Conservation (phyloP, 2,888 invertebrate species). For the Dione vanillae region DNA sequence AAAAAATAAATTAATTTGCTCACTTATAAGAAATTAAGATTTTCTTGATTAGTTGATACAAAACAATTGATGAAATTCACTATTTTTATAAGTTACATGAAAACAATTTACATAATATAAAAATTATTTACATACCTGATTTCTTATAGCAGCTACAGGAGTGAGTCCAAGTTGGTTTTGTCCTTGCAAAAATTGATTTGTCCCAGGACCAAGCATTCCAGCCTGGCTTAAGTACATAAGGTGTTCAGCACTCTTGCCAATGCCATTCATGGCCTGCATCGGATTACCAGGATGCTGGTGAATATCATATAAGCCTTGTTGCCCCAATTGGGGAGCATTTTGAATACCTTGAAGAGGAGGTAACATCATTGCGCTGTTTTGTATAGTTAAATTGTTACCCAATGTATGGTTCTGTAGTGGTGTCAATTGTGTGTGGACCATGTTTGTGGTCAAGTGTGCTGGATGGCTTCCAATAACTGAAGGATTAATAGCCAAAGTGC, state of each 20-base stretch:
- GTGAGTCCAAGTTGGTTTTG: conserved; percentile 84
- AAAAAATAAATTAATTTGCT: no score
- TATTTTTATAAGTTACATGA: no score
- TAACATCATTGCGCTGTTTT: conserved; percentile 80
- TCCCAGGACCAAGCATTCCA: conserved; percentile 84
- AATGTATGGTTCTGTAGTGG: conserved; percentile 79
- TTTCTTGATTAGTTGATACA: no score
- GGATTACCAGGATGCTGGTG: conserved; percentile 78
- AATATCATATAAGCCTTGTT: conserved; percentile 80
- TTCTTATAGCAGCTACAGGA: conserved; percentile 78
- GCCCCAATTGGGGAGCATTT: conserved; percentile 80
- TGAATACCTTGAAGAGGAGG: conserved; percentile 79
- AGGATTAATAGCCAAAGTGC: conserved; percentile 77
- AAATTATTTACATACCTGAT: conserved; percentile 67
- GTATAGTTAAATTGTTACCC: conserved; percentile 74
- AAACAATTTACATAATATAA: background rate
- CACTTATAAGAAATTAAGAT: no score
- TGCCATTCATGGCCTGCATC: conserved; percentile 82
- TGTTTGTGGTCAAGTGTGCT: conserved; percentile 75
- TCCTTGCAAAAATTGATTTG: conserved; percentile 85
- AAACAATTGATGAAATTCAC: no score
- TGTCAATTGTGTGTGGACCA: conserved; percentile 83
- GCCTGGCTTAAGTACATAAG: conserved; percentile 81
- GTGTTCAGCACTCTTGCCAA: conserved; percentile 80
- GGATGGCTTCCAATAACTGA: conserved; percentile 80